These are phyloP conservation scores for Cliona cf. orientalis DNA, from an alignment of 37 sponge, comb jelly and placozoan genomes.

Conservation along the genomic window DNA sequence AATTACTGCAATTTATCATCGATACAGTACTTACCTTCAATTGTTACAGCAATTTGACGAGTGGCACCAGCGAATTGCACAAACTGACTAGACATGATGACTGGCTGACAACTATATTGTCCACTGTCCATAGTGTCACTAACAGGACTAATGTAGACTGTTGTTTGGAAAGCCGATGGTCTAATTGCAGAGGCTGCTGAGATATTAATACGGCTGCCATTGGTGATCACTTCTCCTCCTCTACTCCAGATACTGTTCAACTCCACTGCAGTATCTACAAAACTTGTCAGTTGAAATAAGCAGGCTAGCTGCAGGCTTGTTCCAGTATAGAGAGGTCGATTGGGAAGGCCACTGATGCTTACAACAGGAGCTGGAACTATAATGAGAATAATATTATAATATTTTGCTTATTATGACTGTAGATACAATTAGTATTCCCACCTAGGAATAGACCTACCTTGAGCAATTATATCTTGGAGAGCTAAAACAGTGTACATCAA, in stretches of 20 bases:
- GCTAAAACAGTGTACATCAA: background rate
- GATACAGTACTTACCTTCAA: slow-evolving; percentile 21
- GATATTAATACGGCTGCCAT: background rate
- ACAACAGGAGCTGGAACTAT: slow-evolving; percentile 11
- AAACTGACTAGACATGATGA: background rate
- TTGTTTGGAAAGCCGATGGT: background rate
- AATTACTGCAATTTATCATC: no score
- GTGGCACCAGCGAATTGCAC: background rate
- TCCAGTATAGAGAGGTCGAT: slow-evolving; percentile 2
- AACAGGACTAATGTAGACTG: background rate
- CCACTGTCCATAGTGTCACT: background rate
- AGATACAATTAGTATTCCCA: background rate
- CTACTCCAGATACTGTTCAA: background rate
- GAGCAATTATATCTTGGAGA: background rate
- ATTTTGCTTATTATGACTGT: background rate
- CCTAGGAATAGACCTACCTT: slow-evolving; percentile 6
- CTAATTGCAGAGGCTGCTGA: background rate
- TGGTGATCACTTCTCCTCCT: background rate
- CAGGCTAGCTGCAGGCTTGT: slow-evolving; percentile 1
- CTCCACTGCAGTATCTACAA: background rate
- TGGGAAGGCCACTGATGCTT: background rate
- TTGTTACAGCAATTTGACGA: background rate
- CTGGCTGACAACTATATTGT: slow-evolving; percentile 3
- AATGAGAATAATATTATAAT: background rate
- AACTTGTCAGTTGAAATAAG: background rate